Evolutionary conservation across 2,113 vertebrate genomes (phyloP).

Genomic region (Synchiropus splendidus): DNA sequence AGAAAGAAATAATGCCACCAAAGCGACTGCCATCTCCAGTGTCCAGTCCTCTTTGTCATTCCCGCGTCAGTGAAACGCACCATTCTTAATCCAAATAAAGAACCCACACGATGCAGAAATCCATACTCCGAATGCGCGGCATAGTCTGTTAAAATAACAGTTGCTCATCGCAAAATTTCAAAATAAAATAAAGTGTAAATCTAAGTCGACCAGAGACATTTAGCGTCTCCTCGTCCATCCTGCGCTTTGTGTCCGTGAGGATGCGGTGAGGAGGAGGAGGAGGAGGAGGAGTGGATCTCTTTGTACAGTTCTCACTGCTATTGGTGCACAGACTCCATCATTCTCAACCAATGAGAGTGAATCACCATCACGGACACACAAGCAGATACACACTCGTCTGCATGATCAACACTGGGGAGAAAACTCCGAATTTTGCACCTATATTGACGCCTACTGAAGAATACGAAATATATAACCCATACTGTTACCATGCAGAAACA

Average conservation of each 20-base stretch:
- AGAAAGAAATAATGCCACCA: conserved; percentile 58
- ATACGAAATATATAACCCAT: no score
- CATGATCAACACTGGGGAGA: background rate
- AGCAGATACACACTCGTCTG: conserved; percentile 1
- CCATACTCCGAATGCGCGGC: conserved; percentile 1
- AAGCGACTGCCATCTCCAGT: conserved; percentile 59
- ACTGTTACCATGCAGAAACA: no score
- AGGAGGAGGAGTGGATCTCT: conserved; percentile 52
- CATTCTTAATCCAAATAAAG: conserved; percentile 13
- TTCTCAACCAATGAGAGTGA: conserved; percentile 25
- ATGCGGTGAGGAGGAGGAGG: conserved; percentile 25
- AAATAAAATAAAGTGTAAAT: background rate
- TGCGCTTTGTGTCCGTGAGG: conserved; percentile 18
- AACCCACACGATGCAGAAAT: conserved; percentile 4
- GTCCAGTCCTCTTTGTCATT: conserved; percentile 53
- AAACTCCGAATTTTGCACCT: no score
- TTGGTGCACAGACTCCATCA: conserved; percentile 41
- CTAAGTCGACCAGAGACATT: background rate
- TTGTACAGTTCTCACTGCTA: conserved; percentile 43
- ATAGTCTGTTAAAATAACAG: conserved; percentile 8
- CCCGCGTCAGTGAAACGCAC: conserved; percentile 16
- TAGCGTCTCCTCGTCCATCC: conserved; percentile 6
- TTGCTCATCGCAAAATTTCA: background rate
- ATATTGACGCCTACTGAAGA: no score
- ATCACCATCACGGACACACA: conserved; percentile 9